Percentiles rank a stretch among this genome's conserved stretches.
These are phyloP conservation scores for Pristionchus maxplancki DNA, from an alignment of 2,888 invertebrate species.

Conservation along the genomic window DNA sequence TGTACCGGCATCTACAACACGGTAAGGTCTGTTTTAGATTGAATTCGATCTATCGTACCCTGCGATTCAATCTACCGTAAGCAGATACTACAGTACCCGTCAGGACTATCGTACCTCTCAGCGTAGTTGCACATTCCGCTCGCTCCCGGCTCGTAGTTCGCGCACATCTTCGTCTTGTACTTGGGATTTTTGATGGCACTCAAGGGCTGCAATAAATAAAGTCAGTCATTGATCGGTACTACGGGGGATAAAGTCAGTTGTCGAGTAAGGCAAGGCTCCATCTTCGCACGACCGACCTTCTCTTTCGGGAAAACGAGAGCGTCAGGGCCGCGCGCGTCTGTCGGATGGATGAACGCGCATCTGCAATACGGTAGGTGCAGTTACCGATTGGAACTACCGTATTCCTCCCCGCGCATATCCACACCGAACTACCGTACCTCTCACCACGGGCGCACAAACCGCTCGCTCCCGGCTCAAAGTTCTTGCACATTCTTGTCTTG, in stretches of 20 bases:
- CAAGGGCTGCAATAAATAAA: too few relatives aligned
- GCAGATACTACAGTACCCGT: too few relatives aligned
- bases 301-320: too few relatives aligned
- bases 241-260: too few relatives aligned
- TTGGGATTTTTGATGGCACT: constrained; percentile 61
- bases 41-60: not conserved
- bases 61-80: too few relatives aligned
- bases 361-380: constrained; percentile 18
- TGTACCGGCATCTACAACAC: constrained; percentile 60
- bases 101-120: constrained; percentile 53
- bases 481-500: constrained; percentile 67
- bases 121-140: constrained; percentile 61
- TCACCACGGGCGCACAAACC: constrained; percentile 61
- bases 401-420: too few relatives aligned
- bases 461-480: constrained; percentile 60
- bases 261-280: too few relatives aligned
- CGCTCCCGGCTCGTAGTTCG: constrained; percentile 61
- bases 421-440: constrained; percentile 28
- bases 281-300: too few relatives aligned
- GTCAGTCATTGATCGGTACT: too few relatives aligned
- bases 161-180: constrained; percentile 67
- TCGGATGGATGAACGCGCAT: constrained; percentile 65
- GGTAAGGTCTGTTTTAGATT: not conserved
- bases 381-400: not conserved
- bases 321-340: too few relatives aligned